A percentile compares a stretch with the other conserved stretches of the same genome.
Conservation (phyloP, 2,797 vertebrate species). For the Hyperoplus lanceolatus region DNA sequence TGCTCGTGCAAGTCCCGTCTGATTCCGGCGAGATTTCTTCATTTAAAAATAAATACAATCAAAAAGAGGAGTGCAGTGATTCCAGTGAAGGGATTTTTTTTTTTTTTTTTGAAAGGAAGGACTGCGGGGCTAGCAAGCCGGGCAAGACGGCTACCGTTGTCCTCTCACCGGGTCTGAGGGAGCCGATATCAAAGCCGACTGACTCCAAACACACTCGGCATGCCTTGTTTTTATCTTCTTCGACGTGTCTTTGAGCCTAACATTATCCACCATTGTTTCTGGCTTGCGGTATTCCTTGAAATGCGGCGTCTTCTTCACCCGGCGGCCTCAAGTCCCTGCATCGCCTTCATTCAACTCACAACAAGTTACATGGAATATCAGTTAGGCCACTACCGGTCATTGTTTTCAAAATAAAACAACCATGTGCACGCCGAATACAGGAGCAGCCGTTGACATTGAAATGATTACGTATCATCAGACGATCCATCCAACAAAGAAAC, state of each 20-base stretch:
- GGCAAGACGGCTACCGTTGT: constrained; percentile 57
- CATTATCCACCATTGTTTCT: constrained; percentile 15
- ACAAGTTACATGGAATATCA: neutral
- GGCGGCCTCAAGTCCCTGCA: constrained; percentile 74
- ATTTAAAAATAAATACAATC: neutral
- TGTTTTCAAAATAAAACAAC: constrained; percentile 62
- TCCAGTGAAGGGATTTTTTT: constrained; percentile 49
- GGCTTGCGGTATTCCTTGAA: constrained; percentile 40
- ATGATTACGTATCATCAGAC: too few relatives aligned
- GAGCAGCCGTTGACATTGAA: too few relatives aligned
- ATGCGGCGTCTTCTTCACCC: constrained; percentile 32
- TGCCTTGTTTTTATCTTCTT: neutral
- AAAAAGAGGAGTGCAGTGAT: constrained; percentile 33
- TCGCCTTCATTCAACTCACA: constrained; percentile 20
- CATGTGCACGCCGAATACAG: neutral
- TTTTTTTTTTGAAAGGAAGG: constrained; percentile 22
- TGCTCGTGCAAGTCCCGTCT: neutral
- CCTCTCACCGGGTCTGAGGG: constrained; percentile 23
- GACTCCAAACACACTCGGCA: constrained; percentile 32
- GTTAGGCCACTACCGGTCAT: constrained; percentile 7
- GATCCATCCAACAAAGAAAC: too few relatives aligned
- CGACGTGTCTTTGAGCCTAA: neutral
- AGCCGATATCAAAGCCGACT: constrained; percentile 36
- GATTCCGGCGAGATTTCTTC: constrained; percentile 19
- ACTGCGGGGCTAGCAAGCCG: constrained; percentile 71